Evolutionary conservation across 2,888 invertebrate genomes (phyloP).

Genomic region (Synanthedon myopaeformis): DNA sequence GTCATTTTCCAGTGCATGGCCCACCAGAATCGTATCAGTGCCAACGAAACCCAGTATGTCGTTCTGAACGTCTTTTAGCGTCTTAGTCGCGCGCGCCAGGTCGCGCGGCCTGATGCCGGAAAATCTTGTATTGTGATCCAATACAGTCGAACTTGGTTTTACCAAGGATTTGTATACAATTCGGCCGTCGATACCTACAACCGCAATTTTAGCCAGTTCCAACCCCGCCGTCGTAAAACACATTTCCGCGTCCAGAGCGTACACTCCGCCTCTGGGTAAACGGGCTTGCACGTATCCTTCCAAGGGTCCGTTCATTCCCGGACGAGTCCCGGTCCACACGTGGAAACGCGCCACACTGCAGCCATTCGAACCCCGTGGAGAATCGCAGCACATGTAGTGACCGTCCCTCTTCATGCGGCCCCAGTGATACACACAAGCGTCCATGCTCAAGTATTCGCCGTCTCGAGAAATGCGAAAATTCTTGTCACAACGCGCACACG

Average conservation of each 20-base stretch:
- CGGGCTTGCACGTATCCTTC: conserved; percentile 75
- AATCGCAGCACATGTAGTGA: conserved; percentile 76
- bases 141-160: conserved; percentile 81
- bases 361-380: conserved; percentile 64
- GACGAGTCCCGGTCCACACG: conserved; percentile 80
- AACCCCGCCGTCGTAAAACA: conserved; percentile 89
- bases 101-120: conserved; percentile 85
- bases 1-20: conserved; percentile 96
- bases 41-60: conserved; percentile 85
- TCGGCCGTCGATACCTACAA: conserved; percentile 80
- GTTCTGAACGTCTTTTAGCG: conserved; percentile 83
- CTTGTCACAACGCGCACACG: conserved; percentile 80
- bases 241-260: conserved; percentile 97
- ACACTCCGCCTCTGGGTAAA: conserved; percentile 71
- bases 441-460: conserved; percentile 78
- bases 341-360: conserved; percentile 76
- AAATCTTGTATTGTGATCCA: conserved; percentile 96
- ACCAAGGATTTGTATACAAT: conserved; percentile 88
- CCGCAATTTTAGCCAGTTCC: conserved; percentile 89
- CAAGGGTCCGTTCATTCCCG: conserved; percentile 80
- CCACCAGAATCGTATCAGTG: conserved; percentile 89
- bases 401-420: conserved; percentile 76
- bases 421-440: conserved; percentile 90
- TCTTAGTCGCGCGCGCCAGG: conserved; percentile 74
- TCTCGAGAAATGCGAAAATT: conserved; percentile 77